Base-by-base conservation (phyloP, 2,888 invertebrate species). In the Drosophila buzzatii region DNA sequence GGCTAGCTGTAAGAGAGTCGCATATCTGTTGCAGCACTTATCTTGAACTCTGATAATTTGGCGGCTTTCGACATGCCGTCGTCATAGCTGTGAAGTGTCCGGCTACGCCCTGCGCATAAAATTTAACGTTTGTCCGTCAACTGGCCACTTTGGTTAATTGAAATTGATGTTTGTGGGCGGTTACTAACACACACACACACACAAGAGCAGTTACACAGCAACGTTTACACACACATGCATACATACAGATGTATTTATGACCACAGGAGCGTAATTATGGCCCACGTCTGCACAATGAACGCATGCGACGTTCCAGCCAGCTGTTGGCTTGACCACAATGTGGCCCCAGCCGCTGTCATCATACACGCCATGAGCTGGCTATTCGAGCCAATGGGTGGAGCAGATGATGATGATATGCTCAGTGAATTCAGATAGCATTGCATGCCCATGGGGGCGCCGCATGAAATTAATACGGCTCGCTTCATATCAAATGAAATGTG, bases 111-210 rank as follows among this genome's bases (percentile, higher is more conserved):
- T 55, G 76, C 65, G 79, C 90, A 88, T 89, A 85, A 86, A 86
- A 78, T 89, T 86, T 88, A 88, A 86, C 85, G 88, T 88, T 81
- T 72, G 78, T 81, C 81, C 80, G 88, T 85, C 86, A 86, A 85
- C 88, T 73, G 86, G 85, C 85, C 86, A 86, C 90, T 86, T 89
- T 86, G 85, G 83, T 82, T 86, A 86, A 86, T 86, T 86, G 90
- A 86, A 86, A 86, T 88, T 89, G 88, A 86, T 89, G 86, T 88
- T 75, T 78, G 75, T 86, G 87, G 85, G 90, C 81, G 85, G 70
- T 53, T 59, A 63, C 33, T 53, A 56, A 61, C 61, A 64, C 77
- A 70, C 57, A 69, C 49, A n/a, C n/a, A 41, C 68, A 62, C 62
- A 33, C 56, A 47, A 33, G 31, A 9, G 35, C 41, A 37, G 33